Base-by-base conservation (phyloP, 2,888 invertebrate genomes). In the Serrognathus titanus region DNA sequence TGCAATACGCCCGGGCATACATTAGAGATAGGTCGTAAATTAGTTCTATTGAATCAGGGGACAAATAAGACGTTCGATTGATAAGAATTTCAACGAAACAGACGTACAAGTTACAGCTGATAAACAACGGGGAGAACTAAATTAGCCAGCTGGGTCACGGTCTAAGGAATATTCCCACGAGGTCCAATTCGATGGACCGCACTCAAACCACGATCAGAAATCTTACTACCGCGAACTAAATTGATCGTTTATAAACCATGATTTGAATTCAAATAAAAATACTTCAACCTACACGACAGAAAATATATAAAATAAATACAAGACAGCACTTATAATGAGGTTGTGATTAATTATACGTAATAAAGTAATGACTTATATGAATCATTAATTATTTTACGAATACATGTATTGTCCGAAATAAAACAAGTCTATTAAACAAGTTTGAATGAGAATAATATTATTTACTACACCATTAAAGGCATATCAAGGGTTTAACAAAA, bases 61-160 rank as follows among this genome's bases (percentile, higher is more conserved):
- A 54, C 61, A 60, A 64, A 61, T 60, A 61, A 64, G 64, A 63
- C 63, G 59, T 55, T 58, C 51, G 61, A 63, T 64, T 64, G 63
- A 63, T 64, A 64, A 64, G 63, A 63, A 59, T 40, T 36, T 37
- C 55, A 49, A 55, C 59, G 57, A 63, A 64, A 61, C 60, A 57
- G 58, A 61, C 57, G 61, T 47, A 58, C 53, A 55, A 61, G 54
- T 53, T 55, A 54, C 49, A 53, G 38, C 24, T 53, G 38, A 41
- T 41, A 53, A 53, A 36, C 20, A 35, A 37, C 47, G 12, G 36
- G 12, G 24, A 20, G 11, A 45, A 53, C 45, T 31, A 52, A 13
- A 36, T 13, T 13, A 41, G 46, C 57, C 52, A 59, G 58, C 56
- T 59, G 55, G 51, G 55, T 61, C 47, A 61, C 59, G 61, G 57